Conservation (phyloP, 2,797 vertebrate species). For the Labroides dimidiatus region DNA sequence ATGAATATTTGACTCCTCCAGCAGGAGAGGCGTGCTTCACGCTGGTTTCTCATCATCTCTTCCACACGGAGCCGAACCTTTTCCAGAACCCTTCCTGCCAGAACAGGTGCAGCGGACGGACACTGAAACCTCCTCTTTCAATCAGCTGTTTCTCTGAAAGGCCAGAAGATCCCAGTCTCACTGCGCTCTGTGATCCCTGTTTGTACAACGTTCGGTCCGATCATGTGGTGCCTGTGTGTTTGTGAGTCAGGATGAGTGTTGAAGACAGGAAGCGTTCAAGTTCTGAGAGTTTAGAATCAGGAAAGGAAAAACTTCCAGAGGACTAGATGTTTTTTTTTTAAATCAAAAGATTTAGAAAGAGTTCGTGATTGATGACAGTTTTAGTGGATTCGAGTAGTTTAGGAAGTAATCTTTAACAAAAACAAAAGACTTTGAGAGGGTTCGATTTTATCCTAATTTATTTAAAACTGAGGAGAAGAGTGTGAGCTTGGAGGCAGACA, state of each 20-base stretch:
- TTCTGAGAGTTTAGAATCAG: neutral
- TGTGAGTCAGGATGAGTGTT: neutral
- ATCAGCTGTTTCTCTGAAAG: neutral
- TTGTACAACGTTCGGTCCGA: slow-evolving; percentile 16
- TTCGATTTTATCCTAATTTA: slow-evolving; percentile 35
- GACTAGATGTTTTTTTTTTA: slow-evolving; percentile 1
- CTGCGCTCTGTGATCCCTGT: slow-evolving; percentile 10
- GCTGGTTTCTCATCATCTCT: neutral
- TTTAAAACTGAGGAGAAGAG: slow-evolving; percentile 19
- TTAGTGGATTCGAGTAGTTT: neutral
- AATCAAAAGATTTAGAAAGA: slow-evolving; percentile 1
- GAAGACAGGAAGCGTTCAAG: neutral
- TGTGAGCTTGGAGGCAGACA: slow-evolving; percentile 4
- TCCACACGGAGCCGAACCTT: slow-evolving; percentile 3
- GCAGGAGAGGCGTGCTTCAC: neutral
- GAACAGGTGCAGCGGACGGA: too few species aligned
- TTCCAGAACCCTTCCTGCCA: slow-evolving; percentile 39
- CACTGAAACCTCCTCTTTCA: slow-evolving; percentile 12
- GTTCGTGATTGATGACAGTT: neutral
- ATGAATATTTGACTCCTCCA: neutral
- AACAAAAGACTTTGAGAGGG: slow-evolving; percentile 2
- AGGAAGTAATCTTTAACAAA: neutral
- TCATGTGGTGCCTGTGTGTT: neutral
- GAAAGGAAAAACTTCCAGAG: neutral
- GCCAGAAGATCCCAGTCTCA: slow-evolving; percentile 10